Evolutionary conservation across 1,140 invertebrate species (phyloP).

Genomic region (Drosophila pallidifrons): DNA sequence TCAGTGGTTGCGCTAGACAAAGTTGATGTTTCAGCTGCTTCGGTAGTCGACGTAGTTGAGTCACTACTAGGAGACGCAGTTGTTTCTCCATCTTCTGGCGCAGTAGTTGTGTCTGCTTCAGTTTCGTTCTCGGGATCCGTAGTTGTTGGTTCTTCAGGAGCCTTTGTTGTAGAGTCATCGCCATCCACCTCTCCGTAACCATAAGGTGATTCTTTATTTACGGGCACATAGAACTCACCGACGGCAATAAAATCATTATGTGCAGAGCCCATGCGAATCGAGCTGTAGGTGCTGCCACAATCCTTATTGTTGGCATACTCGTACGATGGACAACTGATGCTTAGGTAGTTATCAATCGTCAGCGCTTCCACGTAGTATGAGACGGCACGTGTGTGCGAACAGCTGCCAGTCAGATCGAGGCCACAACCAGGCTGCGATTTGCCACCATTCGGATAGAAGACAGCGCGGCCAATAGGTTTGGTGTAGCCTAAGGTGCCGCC

Average conservation of each 20-base stretch:
- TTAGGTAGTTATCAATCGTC: slow-evolving; percentile 52
- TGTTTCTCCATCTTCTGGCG: slow-evolving; percentile 1
- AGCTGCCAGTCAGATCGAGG: slow-evolving; percentile 73
- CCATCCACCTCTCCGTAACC: slow-evolving; percentile 46
- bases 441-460: slow-evolving; percentile 68
- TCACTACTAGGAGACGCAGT: neutral
- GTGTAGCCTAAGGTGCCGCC: slow-evolving; percentile 85
- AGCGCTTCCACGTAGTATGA: slow-evolving; percentile 77
- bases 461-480: slow-evolving; percentile 60
- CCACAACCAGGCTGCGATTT: slow-evolving; percentile 87
- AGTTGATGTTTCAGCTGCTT: neutral
- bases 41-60: neutral
- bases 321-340: slow-evolving; percentile 47
- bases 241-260: slow-evolving; percentile 53
- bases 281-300: slow-evolving; percentile 65
- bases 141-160: neutral
- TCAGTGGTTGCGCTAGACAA: too few species aligned
- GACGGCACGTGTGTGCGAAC: slow-evolving; percentile 77
- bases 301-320: slow-evolving; percentile 54
- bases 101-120: neutral
- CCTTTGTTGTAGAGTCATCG: slow-evolving; percentile 7
- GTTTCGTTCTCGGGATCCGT: neutral
- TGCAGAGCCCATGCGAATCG: slow-evolving; percentile 54
- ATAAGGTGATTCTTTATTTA: slow-evolving; percentile 55
- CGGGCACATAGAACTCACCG: slow-evolving; percentile 61